These are phyloP conservation scores for Esox niger DNA, from an alignment of 2,113 vertebrate genomes.

Conservation along the genomic window DNA sequence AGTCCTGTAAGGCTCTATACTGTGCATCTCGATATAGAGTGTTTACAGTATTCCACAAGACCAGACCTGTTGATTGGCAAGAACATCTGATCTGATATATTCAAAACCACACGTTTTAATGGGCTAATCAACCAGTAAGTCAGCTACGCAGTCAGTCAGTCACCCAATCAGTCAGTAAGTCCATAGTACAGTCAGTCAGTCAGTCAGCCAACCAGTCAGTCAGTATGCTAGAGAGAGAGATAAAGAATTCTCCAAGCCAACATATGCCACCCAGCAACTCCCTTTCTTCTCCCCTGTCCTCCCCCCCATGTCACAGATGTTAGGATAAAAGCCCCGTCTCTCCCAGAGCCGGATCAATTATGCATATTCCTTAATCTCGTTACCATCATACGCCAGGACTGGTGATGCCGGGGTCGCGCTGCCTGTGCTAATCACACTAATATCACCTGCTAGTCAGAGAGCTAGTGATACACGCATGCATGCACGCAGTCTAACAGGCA, in stretches of 20 bases:
- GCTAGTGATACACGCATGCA: slow-evolving; percentile 13
- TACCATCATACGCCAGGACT: slow-evolving; percentile 57
- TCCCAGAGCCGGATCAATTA: slow-evolving; percentile 58
- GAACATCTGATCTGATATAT: too few relatives aligned
- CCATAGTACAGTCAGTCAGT: too few relatives aligned
- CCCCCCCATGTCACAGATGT: slow-evolving; percentile 54
- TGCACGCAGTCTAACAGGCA: slow-evolving; percentile 7
- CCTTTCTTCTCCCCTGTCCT: slow-evolving; percentile 39
- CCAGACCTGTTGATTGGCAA: too few relatives aligned
- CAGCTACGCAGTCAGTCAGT: too few relatives aligned
- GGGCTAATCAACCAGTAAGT: too few relatives aligned
- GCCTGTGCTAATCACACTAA: slow-evolving; percentile 53
- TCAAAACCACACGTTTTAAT: too few relatives aligned
- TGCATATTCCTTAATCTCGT: slow-evolving; percentile 66
- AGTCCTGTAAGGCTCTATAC: too few relatives aligned
- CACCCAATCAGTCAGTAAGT: too few relatives aligned
- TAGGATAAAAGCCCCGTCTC: slow-evolving; percentile 56
- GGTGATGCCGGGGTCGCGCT: slow-evolving; percentile 38
- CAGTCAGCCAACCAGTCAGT: not conserved
- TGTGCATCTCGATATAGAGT: too few relatives aligned
- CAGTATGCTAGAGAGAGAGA: slow-evolving; percentile 19
- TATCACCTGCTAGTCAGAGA: slow-evolving; percentile 3
- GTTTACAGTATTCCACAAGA: too few relatives aligned
- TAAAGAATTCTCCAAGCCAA: too few relatives aligned
- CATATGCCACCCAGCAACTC: slow-evolving; percentile 51